Percentiles rank a stretch among this genome's conserved stretches.
phyloP scores from a whole-genome alignment of 2,888 invertebrate genomes.

The Uropetala carovei region DNA sequence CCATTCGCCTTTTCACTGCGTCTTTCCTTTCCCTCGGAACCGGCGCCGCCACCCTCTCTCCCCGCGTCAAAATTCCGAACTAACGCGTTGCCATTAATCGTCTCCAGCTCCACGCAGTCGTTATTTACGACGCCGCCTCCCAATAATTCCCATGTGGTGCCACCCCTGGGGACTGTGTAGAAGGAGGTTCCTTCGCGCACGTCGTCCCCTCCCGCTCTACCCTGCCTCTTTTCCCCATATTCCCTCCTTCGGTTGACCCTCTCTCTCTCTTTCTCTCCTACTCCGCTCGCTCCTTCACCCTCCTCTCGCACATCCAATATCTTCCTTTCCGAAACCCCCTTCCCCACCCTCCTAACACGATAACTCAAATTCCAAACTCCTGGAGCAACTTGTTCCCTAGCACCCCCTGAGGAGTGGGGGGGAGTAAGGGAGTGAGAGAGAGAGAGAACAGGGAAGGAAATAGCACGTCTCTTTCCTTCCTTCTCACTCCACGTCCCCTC shows the following conservation, averaged over 20 bases:
- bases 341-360: neutral
- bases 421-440: neutral
- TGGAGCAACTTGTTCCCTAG: neutral
- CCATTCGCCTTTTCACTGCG: neutral
- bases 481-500: neutral
- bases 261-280: neutral
- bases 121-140: constrained; percentile 15
- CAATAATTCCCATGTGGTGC: constrained; percentile 43
- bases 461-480: neutral
- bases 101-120: neutral
- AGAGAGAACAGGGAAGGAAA: neutral
- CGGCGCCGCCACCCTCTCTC: neutral
- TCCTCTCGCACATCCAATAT: constrained; percentile 1
- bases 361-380: constrained; percentile 16
- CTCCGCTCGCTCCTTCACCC: neutral
- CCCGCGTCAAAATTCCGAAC: constrained; percentile 3
- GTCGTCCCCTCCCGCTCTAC: neutral
- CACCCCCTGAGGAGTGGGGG: neutral
- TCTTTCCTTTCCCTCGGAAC: neutral
- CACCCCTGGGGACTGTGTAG: neutral
- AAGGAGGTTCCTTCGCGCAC: neutral
- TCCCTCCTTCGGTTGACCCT: constrained; percentile 5
- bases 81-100: constrained; percentile 38
- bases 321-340: neutral
- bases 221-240: neutral